phyloP scores from a whole-genome alignment of 2,113 vertebrate genomes.

The Lipotes vexillifer region DNA sequence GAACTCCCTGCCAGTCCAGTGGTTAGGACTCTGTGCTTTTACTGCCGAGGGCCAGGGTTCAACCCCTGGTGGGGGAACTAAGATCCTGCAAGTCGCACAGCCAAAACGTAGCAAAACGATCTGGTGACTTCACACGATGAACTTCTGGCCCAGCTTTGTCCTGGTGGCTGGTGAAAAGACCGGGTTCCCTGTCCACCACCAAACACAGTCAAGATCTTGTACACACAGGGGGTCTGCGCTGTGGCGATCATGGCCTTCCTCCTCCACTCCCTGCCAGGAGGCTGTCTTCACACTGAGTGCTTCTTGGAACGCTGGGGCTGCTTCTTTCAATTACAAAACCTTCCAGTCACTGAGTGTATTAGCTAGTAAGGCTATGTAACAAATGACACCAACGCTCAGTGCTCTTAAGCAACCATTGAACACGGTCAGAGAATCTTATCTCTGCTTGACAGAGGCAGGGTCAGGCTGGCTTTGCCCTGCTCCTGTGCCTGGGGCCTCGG shows the following conservation, averaged over 20 bases:
- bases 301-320: background rate
- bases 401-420: background rate
- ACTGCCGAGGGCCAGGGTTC: too few species aligned
- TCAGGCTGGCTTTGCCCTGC: background rate
- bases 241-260: background rate
- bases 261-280: accelerated
- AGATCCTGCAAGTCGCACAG: too few species aligned
- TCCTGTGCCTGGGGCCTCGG: background rate
- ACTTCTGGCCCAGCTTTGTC: background rate
- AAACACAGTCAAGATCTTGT: background rate
- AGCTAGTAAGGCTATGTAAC: background rate
- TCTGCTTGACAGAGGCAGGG: background rate
- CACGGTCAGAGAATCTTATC: background rate
- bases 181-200: background rate
- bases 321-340: background rate
- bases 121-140: background rate
- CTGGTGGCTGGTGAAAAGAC: background rate
- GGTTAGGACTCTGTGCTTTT: too few species aligned
- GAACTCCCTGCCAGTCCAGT: background rate
- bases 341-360: background rate
- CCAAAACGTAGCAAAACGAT: background rate
- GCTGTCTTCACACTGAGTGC: background rate
- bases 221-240: background rate
- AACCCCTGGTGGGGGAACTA: too few species aligned
- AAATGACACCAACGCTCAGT: background rate